Conservation (phyloP, 2,113 vertebrate genomes). For the Myodes glareolus region DNA sequence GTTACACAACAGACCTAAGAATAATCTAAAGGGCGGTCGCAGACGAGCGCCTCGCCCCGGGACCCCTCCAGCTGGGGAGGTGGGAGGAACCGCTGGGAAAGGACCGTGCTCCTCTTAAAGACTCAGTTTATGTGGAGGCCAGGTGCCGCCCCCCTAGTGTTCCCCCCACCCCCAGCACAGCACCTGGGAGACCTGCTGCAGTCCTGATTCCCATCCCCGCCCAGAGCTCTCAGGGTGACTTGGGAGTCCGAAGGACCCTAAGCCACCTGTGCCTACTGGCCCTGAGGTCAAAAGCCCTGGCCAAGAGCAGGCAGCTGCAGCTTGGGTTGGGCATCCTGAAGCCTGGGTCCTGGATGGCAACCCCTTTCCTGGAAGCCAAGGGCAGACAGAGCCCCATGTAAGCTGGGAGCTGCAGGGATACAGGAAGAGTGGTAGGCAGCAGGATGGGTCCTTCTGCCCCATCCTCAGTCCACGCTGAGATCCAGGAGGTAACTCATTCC, state of each 20-base stretch:
- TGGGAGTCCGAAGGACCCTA: background rate
- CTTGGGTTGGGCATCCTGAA: background rate
- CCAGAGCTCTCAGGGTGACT: background rate
- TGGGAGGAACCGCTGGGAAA: background rate
- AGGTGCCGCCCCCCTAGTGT: fast-evolving
- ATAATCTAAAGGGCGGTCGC: constrained; percentile 49
- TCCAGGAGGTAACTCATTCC: background rate
- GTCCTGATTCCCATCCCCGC: background rate
- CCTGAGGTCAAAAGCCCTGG: background rate
- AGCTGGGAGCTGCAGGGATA: background rate
- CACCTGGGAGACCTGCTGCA: background rate
- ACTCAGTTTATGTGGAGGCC: background rate
- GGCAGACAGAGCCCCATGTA: background rate
- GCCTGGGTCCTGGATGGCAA: fast-evolving
- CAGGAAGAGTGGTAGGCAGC: background rate
- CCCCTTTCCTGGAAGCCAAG: background rate
- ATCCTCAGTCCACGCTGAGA: background rate
- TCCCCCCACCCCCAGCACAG: background rate
- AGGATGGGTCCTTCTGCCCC: fast-evolving
- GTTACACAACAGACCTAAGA: constrained; percentile 78
- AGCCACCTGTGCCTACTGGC: background rate
- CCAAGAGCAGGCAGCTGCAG: background rate
- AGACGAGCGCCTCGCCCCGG: background rate
- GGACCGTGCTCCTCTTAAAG: background rate
- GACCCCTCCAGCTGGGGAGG: constrained; percentile 1